A percentile compares a stretch with the other conserved stretches of the same genome.
Evolutionary conservation across 64 coral and sea anemone species (phyloP).

Genomic region (Stylophora pistillata): DNA sequence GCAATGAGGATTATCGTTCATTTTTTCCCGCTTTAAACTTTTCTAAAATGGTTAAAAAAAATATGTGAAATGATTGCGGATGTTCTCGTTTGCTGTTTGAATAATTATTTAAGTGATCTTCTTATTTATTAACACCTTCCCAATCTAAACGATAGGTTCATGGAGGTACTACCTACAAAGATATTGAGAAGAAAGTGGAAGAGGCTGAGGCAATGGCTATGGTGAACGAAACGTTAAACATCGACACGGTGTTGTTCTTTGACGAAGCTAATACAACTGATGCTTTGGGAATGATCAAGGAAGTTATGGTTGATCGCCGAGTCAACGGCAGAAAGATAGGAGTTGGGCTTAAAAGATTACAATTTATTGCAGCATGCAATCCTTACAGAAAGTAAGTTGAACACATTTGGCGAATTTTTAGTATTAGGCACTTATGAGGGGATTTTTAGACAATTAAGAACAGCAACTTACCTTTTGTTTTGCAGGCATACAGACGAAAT

Average conservation of each 20-base stretch:
- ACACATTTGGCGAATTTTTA: no score
- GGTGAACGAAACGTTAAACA: constrained; percentile 35
- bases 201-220: constrained; percentile 67
- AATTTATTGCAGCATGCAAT: constrained; percentile 86
- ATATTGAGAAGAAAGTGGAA: constrained; percentile 65
- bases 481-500: constrained; percentile 68
- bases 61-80: no score
- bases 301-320: constrained; percentile 86
- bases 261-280: constrained; percentile 86
- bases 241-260: constrained; percentile 79
- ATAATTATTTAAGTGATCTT: no score
- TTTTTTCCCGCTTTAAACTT: no score
- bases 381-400: constrained; percentile 73
- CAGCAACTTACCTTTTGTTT: neutral
- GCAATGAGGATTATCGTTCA: no score
- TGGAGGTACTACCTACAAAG: constrained; percentile 74
- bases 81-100: no score
- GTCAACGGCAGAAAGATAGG: constrained; percentile 62
- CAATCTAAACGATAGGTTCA: constrained; percentile 55
- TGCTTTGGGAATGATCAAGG: constrained; percentile 85
- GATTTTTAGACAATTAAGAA: neutral
- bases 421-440: no score
- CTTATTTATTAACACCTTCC: no score
- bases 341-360: constrained; percentile 55
- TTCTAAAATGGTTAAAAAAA: no score